Evolutionary conservation across 1,140 invertebrate species (phyloP).

Genomic region (Metopolophium dirhodum): DNA sequence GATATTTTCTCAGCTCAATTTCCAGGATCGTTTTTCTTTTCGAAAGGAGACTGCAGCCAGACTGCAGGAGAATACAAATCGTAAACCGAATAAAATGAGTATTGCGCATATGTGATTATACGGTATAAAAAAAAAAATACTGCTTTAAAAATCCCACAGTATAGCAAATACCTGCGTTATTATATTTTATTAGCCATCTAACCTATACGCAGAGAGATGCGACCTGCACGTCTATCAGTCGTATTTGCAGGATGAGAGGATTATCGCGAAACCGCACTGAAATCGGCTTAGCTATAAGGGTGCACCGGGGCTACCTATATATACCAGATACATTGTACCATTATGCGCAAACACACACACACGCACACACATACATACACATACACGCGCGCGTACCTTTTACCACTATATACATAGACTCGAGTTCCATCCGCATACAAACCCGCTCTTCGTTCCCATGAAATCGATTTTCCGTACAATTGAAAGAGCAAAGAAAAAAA

Average conservation of each 20-base stretch:
- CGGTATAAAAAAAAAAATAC: too few relatives aligned
- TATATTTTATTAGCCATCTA: background rate
- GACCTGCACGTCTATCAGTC: background rate
- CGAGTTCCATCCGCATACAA: background rate
- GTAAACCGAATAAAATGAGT: too few relatives aligned
- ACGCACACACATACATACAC: too few relatives aligned
- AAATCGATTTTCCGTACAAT: constrained; percentile 4
- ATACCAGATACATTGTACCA: background rate
- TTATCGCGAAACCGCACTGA: background rate
- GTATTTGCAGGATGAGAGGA: background rate
- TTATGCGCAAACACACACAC: background rate
- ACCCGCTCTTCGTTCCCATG: constrained; percentile 21
- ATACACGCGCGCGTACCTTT: background rate
- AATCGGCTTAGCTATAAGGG: background rate
- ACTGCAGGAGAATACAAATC: too few relatives aligned
- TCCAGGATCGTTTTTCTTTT: too few relatives aligned
- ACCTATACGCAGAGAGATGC: background rate
- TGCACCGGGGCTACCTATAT: background rate
- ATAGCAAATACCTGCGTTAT: background rate
- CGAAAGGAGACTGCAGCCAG: too few relatives aligned
- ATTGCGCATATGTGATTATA: too few relatives aligned
- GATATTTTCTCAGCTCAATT: too few relatives aligned
- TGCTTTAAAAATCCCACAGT: too few relatives aligned
- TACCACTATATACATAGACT: background rate
- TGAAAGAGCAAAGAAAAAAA: background rate